Conservation (phyloP, 53 echinoderm and acorn worm species). For the Antedon mediterranea region DNA sequence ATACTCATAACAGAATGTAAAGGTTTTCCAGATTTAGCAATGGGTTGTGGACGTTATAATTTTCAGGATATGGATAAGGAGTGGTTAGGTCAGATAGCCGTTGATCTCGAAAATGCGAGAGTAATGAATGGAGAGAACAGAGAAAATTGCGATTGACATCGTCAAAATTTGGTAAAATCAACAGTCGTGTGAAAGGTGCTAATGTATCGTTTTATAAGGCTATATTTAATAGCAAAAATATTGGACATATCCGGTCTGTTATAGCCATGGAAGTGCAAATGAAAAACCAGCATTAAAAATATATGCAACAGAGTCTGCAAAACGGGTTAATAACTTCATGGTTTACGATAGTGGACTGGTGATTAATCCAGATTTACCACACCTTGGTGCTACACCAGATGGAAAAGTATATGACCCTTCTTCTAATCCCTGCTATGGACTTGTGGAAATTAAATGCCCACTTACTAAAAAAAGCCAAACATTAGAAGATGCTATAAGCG, state of each 20-base stretch:
- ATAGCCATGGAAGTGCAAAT: background rate
- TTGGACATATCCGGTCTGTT: background rate
- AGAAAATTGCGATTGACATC: background rate
- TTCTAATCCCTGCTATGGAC: background rate
- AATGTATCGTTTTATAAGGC: background rate
- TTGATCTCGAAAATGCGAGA: background rate
- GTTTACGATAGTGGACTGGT: background rate
- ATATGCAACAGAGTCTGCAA: background rate
- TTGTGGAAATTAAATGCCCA: background rate
- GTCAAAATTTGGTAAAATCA: background rate
- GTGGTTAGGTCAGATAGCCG: background rate
- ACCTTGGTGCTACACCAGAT: constrained; percentile 37
- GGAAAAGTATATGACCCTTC: constrained; percentile 18
- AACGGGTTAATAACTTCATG: background rate
- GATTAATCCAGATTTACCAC: background rate
- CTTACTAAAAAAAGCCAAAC: background rate
- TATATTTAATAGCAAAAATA: background rate
- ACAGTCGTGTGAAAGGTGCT: background rate
- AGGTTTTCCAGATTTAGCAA: background rate
- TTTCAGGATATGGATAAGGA: background rate
- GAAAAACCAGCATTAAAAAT: no score
- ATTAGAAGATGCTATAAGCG: background rate
- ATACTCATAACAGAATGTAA: background rate
- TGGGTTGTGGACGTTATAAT: background rate
- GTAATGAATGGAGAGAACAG: no score